Base-by-base conservation (phyloP, 1,140 invertebrate genomes). In the Zaprionus capensis region DNA sequence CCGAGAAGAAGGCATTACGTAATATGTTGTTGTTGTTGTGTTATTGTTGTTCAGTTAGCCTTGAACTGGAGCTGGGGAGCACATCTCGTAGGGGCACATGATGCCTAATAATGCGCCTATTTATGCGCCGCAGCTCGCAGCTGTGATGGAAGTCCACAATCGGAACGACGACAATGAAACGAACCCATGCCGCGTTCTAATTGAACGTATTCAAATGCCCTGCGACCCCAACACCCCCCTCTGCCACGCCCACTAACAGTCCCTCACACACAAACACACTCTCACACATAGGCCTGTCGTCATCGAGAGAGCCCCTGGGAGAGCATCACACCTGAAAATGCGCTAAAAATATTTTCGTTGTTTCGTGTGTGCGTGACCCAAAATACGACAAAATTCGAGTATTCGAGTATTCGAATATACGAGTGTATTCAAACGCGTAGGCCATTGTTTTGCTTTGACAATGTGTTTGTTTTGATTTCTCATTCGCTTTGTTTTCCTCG, bases 311-410 rank as follows among this genome's bases (percentile, higher is more conserved):
- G 44, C 61, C 69, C 79, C 81, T 72, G 75, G 71, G 75, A 85
- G 80, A 78, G 75, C 68, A 51, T 57, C 34, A 70, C 71, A 81
- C 78, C 79, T 85, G 76, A 86, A 79, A 59, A 66, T 66, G 67
- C 66, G 82, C 82, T 86, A 86, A 82, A 86, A 85, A 82, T 85
- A 86, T 76, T 49, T 80, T 61, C 51, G 46, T 17, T 36, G n/a
- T 57, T 31, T 31, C 5, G 65, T 31, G 65, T 31, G 56, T 69
- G 51, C 67, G 63, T 74, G 81, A 78, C 76, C 79, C 76, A 76
- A 86, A 86, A 74, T 56, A 86, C 57, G 61, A 81, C 68, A 77
- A 68, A 68, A 80, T 53, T 72, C 69, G 63, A 71, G 61, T 71
- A 80, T 53, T 72, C 69, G 63, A 71, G 61, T 71, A 82, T 11